phyloP scores from a whole-genome alignment of 1,140 invertebrate species.

The Drosophila santomea region DNA sequence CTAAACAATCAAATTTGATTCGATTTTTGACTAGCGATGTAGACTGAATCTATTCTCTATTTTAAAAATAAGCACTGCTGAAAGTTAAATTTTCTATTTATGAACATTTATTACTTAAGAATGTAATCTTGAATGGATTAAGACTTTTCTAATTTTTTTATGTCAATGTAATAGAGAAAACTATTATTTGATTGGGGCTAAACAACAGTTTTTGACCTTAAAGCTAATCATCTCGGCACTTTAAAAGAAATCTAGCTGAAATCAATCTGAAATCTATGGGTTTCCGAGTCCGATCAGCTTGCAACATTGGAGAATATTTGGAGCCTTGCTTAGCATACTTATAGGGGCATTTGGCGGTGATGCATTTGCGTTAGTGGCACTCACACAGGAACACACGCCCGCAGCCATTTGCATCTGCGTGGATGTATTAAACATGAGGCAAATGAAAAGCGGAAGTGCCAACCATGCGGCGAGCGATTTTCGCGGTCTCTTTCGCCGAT shows the following conservation, averaged over 20 bases:
- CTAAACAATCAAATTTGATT: no score
- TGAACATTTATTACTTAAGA: no score
- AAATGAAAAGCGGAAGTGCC: conserved; percentile 74
- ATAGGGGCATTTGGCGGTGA: conserved; percentile 68
- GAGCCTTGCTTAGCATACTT: conserved; percentile 74
- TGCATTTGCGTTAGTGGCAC: conserved; percentile 23
- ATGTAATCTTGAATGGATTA: no score
- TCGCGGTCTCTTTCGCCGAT: conserved; percentile 25
- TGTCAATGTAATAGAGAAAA: no score
- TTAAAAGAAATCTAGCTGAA: conserved; percentile 17
- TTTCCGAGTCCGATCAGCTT: conserved; percentile 20
- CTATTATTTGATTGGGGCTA: no score
- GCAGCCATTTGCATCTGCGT: conserved; percentile 51
- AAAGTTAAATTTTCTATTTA: no score
- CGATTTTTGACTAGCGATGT: no score
- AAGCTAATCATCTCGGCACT: background rate
- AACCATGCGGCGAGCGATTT: conserved; percentile 48
- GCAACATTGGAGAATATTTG: conserved; percentile 13
- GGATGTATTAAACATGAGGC: conserved; percentile 60
- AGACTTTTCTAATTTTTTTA: no score
- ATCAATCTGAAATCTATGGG: conserved; percentile 71
- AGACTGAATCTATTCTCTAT: no score
- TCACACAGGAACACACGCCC: conserved; percentile 3
- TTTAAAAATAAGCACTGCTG: no score
- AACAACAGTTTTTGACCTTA: no score